Evolutionary conservation across 1,140 invertebrate genomes (phyloP).

Genomic region (Eueides isabella): DNA sequence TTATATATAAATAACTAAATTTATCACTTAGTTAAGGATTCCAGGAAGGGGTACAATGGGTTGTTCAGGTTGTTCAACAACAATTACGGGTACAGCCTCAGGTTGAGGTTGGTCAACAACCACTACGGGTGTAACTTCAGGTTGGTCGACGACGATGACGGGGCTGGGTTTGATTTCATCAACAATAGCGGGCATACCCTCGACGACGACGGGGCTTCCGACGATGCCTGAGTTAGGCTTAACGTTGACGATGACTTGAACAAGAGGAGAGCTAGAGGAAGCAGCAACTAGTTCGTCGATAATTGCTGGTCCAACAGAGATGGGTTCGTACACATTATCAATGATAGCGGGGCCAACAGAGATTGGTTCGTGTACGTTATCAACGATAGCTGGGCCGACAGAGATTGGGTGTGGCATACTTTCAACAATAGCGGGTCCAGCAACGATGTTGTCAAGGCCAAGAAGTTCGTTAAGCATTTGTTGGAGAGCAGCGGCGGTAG

Average conservation of each 20-base stretch:
- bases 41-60: neutral
- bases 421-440: no score
- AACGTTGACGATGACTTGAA: slow-evolving; percentile 66
- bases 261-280: slow-evolving; percentile 48
- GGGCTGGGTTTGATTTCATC: slow-evolving; percentile 7
- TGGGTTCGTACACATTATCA: slow-evolving; percentile 20
- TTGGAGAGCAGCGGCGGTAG: slow-evolving; percentile 60
- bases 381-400: slow-evolving; percentile 40
- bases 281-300: slow-evolving; percentile 40
- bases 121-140: neutral
- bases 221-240: slow-evolving; percentile 34
- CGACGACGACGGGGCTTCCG: slow-evolving; percentile 30
- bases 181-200: slow-evolving; percentile 2
- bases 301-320: slow-evolving; percentile 43
- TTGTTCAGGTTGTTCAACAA: slow-evolving; percentile 3
- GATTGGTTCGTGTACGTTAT: slow-evolving; percentile 37
- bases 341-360: slow-evolving; percentile 36
- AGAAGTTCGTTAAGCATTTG: slow-evolving; percentile 53
- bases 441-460: slow-evolving; percentile 17
- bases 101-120: neutral
- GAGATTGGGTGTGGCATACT: slow-evolving; percentile 29
- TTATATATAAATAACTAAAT: no score
- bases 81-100: neutral
- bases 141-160: slow-evolving; percentile 27
- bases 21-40: neutral